Evolutionary conservation across 2,888 invertebrate species (phyloP).

Genomic region (Julus scanicus): DNA sequence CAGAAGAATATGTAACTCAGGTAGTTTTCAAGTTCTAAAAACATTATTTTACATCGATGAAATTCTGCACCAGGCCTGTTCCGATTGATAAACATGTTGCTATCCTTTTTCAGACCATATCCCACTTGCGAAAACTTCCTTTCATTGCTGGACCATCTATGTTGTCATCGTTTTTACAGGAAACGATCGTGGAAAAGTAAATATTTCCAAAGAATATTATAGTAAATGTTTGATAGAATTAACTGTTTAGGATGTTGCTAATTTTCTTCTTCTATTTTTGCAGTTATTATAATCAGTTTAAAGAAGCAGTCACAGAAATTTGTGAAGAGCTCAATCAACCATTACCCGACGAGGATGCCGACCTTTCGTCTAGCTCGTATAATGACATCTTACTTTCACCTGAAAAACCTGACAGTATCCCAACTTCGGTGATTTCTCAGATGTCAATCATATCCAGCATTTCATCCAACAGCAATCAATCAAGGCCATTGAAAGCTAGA

Average conservation of each 20-base stretch:
- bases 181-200: constrained; percentile 55
- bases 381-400: background rate
- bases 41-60: background rate
- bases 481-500: background rate
- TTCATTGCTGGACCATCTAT: constrained; percentile 48
- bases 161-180: constrained; percentile 52
- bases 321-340: constrained; percentile 55
- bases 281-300: constrained; percentile 54
- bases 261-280: background rate
- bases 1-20: constrained; percentile 6
- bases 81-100: background rate
- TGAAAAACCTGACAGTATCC: background rate
- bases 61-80: background rate
- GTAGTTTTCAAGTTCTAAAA: background rate
- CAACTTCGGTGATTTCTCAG: background rate
- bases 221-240: background rate
- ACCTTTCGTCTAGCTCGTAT: background rate
- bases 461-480: constrained; percentile 47
- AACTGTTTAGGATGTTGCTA: background rate
- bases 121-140: constrained; percentile 51
- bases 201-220: background rate
- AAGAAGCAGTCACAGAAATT: constrained; percentile 48
- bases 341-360: background rate
- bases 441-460: constrained; percentile 31
- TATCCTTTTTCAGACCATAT: constrained; percentile 31